Evolutionary conservation across 2,797 vertebrate genomes (phyloP).

Genomic region (Propithecus deckenii): DNA sequence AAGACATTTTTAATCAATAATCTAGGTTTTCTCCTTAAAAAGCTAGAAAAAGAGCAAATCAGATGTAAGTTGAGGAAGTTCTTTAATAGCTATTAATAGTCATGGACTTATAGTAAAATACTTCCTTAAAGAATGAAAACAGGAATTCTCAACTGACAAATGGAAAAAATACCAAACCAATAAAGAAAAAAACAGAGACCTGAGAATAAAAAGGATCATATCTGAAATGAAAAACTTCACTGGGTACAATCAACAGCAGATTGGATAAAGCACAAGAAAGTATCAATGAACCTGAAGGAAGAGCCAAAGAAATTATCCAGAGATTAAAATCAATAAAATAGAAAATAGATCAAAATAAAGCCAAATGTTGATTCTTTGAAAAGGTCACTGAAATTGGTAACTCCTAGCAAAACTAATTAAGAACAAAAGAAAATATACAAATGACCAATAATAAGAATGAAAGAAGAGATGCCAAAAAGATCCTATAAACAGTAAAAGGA

Average conservation of each 20-base stretch:
- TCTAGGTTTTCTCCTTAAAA: neutral
- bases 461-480: neutral
- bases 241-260: neutral
- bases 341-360: neutral
- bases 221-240: neutral
- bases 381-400: neutral
- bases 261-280: neutral
- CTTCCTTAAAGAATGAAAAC: neutral
- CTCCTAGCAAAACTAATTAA: neutral
- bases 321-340: neutral
- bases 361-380: neutral
- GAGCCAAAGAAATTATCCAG: neutral
- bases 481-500: neutral
- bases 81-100: neutral
- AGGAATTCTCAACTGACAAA: neutral
- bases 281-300: neutral
- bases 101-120: neutral
- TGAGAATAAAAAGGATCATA: neutral
- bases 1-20: neutral
- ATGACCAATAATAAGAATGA: neutral
- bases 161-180: neutral
- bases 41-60: neutral
- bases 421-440: neutral
- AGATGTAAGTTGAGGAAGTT: neutral
- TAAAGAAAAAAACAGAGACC: neutral